Conservation (phyloP, 2,113 vertebrate species). For the Aviceda subcristata region DNA sequence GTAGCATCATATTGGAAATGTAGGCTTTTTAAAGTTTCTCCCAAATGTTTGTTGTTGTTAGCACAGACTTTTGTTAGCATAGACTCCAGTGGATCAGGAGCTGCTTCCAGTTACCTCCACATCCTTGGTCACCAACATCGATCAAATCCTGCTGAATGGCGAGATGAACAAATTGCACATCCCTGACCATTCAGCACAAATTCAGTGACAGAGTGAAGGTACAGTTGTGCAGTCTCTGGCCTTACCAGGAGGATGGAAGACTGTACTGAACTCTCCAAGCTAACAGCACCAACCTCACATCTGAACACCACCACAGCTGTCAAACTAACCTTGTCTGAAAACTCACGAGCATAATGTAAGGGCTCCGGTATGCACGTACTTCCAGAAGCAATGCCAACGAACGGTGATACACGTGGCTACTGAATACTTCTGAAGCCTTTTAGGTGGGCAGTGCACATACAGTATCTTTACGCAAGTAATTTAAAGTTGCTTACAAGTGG, state of each 20-base stretch:
- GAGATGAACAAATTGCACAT: not conserved
- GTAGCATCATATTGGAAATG: not conserved
- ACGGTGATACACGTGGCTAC: accelerated
- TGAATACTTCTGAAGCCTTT: not conserved
- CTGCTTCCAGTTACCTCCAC: not conserved
- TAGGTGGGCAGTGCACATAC: not conserved
- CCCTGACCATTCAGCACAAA: not conserved
- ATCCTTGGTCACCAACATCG: not conserved
- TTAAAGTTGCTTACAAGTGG: not conserved
- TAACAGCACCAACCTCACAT: not conserved
- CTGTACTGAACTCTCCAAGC: not conserved
- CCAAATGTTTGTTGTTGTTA: not conserved
- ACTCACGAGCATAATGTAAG: not conserved
- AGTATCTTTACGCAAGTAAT: not conserved
- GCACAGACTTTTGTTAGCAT: not conserved
- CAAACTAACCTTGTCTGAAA: not conserved
- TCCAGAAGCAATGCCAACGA: not conserved
- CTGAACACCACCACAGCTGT: not conserved
- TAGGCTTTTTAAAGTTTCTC: not conserved
- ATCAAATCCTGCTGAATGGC: not conserved
- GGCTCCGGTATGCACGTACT: accelerated
- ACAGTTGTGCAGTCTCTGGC: not conserved
- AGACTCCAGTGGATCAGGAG: not conserved
- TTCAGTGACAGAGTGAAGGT: not conserved
- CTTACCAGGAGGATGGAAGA: not conserved